Percentiles rank a stretch among this genome's conserved stretches.
Conservation (phyloP, 2,888 invertebrate species). For the Xestia c-nigrum region DNA sequence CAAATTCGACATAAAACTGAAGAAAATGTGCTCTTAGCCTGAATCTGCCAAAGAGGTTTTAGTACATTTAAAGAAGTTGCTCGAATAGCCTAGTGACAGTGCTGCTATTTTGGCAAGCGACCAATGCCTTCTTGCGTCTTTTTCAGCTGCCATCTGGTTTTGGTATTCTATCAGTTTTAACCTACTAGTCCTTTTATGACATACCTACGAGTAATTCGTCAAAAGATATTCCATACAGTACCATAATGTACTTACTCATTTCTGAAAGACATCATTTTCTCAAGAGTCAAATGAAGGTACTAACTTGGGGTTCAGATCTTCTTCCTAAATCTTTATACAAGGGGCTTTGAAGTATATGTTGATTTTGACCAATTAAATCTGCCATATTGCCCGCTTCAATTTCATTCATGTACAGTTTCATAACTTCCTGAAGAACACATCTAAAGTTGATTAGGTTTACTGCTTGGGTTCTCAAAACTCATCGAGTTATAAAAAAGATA, state of each 20-base stretch:
- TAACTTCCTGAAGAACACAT: slow-evolving; percentile 42
- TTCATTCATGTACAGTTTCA: slow-evolving; percentile 62
- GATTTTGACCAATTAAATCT: slow-evolving; percentile 71
- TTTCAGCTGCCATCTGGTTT: neutral
- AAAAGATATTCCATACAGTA: neutral
- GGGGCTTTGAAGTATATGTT: slow-evolving; percentile 69
- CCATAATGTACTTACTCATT: neutral
- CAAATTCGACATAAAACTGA: too few species aligned
- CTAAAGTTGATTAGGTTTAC: neutral
- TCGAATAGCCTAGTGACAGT: neutral
- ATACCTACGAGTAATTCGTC: neutral
- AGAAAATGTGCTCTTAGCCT: neutral
- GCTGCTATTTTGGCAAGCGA: neutral
- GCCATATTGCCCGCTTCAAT: slow-evolving; percentile 66
- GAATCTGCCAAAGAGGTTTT: too few species aligned
- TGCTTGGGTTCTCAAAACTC: neutral
- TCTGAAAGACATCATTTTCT: neutral
- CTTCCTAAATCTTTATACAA: slow-evolving; percentile 74
- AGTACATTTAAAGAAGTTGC: too few species aligned
- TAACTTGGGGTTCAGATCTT: slow-evolving; percentile 72
- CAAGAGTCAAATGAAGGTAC: slow-evolving; percentile 5
- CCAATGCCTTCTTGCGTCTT: neutral
- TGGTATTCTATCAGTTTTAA: neutral
- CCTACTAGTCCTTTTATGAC: neutral
- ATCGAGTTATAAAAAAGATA: too few species aligned